These are phyloP conservation scores for Heteromyza rotundicornis DNA, from an alignment of 2,888 invertebrate genomes.

Conservation along the genomic window DNA sequence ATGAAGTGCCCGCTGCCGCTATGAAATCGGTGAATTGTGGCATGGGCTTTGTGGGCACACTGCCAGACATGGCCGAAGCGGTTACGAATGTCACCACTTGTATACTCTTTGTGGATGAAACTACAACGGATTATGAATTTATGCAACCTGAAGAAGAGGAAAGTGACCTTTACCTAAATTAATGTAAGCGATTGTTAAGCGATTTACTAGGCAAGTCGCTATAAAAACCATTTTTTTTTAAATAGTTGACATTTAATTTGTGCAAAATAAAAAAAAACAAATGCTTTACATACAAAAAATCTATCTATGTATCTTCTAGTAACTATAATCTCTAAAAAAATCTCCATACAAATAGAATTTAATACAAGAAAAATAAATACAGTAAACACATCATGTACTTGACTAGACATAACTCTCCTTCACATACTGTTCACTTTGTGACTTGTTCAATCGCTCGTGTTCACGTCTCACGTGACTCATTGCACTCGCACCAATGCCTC, in stretches of 20 bases:
- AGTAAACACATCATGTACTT: neutral
- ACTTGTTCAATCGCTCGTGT: conserved; percentile 53
- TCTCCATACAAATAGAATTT: neutral
- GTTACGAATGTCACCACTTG: conserved; percentile 44
- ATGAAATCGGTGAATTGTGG: conserved; percentile 35
- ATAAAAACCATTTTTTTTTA: neutral
- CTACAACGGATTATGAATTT: conserved; percentile 42
- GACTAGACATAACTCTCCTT: conserved; percentile 59
- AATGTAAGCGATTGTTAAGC: too few species aligned
- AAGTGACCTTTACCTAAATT: conserved; percentile 41
- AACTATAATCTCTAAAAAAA: neutral
- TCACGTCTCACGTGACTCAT: conserved; percentile 16
- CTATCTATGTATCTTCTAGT: too few species aligned
- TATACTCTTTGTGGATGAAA: conserved; percentile 38
- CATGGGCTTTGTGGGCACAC: conserved; percentile 33
- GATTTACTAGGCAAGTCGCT: neutral
- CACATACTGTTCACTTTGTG: conserved; percentile 57
- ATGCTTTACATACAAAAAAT: neutral
- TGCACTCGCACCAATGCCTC: conserved; percentile 17
- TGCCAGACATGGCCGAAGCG: conserved; percentile 47
- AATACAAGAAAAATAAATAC: conserved; percentile 1
- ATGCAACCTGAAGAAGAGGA: conserved; percentile 42
- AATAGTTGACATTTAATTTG: neutral
- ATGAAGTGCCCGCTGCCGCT: conserved; percentile 42
- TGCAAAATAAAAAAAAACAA: neutral